Base-by-base conservation (phyloP, 2,113 vertebrate species). In the Thamnaconus septentrionalis region DNA sequence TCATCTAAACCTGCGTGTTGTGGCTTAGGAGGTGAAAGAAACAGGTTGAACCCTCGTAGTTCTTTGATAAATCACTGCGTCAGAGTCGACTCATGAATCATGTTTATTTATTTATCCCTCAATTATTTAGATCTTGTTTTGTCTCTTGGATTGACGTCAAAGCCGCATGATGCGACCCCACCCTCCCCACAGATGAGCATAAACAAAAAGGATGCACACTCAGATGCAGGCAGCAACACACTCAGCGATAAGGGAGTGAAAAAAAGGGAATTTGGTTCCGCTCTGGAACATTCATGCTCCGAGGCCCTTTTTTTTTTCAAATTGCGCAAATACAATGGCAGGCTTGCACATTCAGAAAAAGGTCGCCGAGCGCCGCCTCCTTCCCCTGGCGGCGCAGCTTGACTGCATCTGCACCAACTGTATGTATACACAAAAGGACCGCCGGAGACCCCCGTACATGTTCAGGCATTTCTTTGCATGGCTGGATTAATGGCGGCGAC, bases 381-480 rank as follows among this genome's bases (percentile, higher is more conserved):
- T 59, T 53, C 65, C 40, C 62, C 64, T 62, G 41, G n/a, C n/a
- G n/a, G n/a, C n/a, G n/a, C n/a, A n/a, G 18, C 18, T 31, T 31
- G 18, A 31, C 18, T 31, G 18, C 18, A 31, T 69, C 55, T 42
- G 31, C 59, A 69, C 41, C 63, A 31, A 31, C 18, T 31, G 18
- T n/a, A 11, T n/a, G 40, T 8, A 59, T n/a, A 61, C 47, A 61
- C 44, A 76, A 71, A 75, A 61, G 41, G 31, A 68, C 18, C 58
- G 58, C 49, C 66, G 4, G 44, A 69, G 48, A 66, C 58, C 63
- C 51, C 31, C 52, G n/a, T 56, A 58, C 69, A 80, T 65, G 62
- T 56, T 69, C 49, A 73, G 62, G 56, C 59, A 64, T 76, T 79
- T 69, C 50, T 67, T 72, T 50, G 64, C 78, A 78, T 76, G 70